A percentile compares a stretch with the other conserved stretches of the same genome.
These are phyloP conservation scores for Trematomus loennbergii DNA, from an alignment of 2,113 vertebrate genomes.

Conservation along the genomic window DNA sequence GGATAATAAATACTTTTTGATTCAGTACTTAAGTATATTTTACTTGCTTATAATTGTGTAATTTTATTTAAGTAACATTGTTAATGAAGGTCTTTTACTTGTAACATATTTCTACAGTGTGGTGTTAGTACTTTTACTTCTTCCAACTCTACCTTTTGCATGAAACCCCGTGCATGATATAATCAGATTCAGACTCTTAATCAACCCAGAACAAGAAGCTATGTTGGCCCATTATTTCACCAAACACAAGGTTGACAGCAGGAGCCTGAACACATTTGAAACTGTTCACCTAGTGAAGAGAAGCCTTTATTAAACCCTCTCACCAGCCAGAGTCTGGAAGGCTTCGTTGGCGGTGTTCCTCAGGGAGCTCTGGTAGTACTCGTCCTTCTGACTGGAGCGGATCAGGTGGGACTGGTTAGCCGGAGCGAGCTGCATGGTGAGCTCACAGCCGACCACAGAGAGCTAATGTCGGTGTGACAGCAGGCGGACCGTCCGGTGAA, in stretches of 20 bases:
- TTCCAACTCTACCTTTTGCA: too few species aligned
- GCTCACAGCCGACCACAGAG: background rate
- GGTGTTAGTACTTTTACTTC: too few species aligned
- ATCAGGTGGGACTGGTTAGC: conserved; percentile 88
- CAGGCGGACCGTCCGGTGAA: background rate
- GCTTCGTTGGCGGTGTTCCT: conserved; percentile 87
- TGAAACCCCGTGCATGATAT: too few species aligned
- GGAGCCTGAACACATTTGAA: background rate
- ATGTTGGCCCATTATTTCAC: too few species aligned
- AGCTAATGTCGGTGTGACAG: background rate
- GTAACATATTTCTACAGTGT: too few species aligned
- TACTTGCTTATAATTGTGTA: too few species aligned
- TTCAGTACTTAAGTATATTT: too few species aligned
- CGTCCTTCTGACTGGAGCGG: conserved; percentile 92
- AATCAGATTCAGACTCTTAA: background rate
- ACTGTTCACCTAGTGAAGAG: too few species aligned
- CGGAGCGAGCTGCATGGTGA: conserved; percentile 77
- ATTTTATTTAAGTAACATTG: too few species aligned
- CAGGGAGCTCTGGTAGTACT: conserved; percentile 88
- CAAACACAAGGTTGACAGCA: background rate
- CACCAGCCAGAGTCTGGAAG: conserved; percentile 89
- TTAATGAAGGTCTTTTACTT: too few species aligned
- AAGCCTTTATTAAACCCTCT: conserved; percentile 17
- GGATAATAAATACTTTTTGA: too few species aligned
- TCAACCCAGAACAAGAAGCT: background rate